Base-by-base conservation (phyloP, 2,888 invertebrate species). In the Mimumesa dahlbomi region DNA sequence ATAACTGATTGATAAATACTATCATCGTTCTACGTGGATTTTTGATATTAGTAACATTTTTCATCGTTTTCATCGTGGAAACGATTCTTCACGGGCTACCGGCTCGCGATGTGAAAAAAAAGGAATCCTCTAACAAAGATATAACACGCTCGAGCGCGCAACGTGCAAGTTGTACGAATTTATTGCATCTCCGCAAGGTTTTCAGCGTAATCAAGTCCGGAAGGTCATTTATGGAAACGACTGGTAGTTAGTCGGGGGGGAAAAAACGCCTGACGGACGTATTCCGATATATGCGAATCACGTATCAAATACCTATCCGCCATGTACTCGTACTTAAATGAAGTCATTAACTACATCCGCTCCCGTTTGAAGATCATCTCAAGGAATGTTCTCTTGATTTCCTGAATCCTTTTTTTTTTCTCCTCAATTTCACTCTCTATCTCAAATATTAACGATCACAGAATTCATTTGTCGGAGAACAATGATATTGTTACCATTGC, bases 261-360 rank as follows among this genome's bases (percentile, higher is more conserved):
- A n/a, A n/a, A 18, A 38, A 46, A 63, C 48, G 48, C 40, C 36
- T 31, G 22, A 57, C 59, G 46, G 36, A 38, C 58, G 54, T 36
- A 14, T 16, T 13, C 49, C 18, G 22, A 63, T 43, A 45, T 25
- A 67, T 67, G 59, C 62, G 54, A 50, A 62, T 66, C 71, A 65
- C 71, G 66, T 56, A 59, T 34, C 36, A 18, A 40, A 66, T 42
- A 36, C 50, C 54, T 64, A 69, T 64, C 52, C 48, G 43, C 25
- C 54, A 21, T 56, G 52, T 56, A 70, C 66, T 57, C 49, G 57
- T 63, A 58, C 63, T 45, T 19, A 45, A 62, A 58, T 64, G 49
- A 50, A 46, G 52, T 58, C 67, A 54, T 71, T 67, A 67, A 38
- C 18, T 50, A 22, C 38, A 31, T 53, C 19, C 36, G n/a, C 25